These are phyloP conservation scores for Siderastrea siderea DNA, from an alignment of 92 coral and sea anemone genomes.

Conservation along the genomic window DNA sequence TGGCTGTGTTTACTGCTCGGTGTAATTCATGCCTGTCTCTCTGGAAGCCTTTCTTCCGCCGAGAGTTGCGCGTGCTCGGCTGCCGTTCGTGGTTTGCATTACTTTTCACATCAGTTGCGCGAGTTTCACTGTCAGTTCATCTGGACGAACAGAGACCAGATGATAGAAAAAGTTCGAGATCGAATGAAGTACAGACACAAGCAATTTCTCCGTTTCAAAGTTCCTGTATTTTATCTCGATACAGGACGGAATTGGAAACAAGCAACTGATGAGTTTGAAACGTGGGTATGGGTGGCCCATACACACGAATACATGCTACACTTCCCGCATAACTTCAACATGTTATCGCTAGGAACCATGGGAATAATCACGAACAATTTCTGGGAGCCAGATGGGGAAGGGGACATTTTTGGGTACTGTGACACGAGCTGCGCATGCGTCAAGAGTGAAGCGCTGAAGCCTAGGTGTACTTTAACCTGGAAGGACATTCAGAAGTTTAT, in stretches of 20 bases:
- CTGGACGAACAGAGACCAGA: constrained; percentile 51
- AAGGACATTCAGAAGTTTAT: constrained; percentile 44
- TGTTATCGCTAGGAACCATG: constrained; percentile 54
- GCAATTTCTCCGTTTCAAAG: constrained; percentile 52
- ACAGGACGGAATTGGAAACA: not conserved
- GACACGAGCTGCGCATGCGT: not conserved
- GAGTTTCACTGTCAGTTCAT: constrained; percentile 30
- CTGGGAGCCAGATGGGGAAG: constrained; percentile 8
- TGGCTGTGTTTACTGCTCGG: constrained; percentile 2
- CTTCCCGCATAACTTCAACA: constrained; percentile 62
- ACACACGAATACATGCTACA: constrained; percentile 60
- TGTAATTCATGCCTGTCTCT: not conserved
- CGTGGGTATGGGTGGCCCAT: constrained; percentile 67
- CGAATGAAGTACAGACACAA: constrained; percentile 57
- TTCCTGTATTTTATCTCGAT: constrained; percentile 40
- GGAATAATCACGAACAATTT: constrained; percentile 50
- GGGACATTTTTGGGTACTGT: constrained; percentile 35
- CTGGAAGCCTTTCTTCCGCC: constrained; percentile 7
- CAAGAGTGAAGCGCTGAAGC: not conserved
- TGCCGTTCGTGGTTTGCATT: constrained; percentile 4
- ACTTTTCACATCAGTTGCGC: constrained; percentile 4
- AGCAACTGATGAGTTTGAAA: constrained; percentile 12
- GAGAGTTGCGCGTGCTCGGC: not conserved
- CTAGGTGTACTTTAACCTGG: constrained; percentile 47
- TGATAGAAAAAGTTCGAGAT: constrained; percentile 32